phyloP scores from a whole-genome alignment of 2,113 vertebrate genomes.

The Zeus faber region DNA sequence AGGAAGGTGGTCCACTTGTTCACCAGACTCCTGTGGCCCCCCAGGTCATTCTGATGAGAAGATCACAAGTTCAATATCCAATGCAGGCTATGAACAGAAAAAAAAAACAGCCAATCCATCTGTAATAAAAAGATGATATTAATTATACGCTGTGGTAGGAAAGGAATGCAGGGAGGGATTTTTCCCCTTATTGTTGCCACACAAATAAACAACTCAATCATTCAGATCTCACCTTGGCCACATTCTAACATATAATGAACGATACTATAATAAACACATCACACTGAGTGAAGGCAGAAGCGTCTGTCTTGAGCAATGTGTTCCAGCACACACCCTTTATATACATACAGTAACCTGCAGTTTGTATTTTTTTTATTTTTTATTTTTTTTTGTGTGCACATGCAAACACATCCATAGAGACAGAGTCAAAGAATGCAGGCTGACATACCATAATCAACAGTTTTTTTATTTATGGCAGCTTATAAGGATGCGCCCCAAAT shows the following conservation, averaged over 20 bases:
- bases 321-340: slow-evolving; percentile 2
- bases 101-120: not conserved
- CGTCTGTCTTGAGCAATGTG: not conserved
- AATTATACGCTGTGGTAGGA: not conserved
- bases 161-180: not conserved
- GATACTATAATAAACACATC: slow-evolving; percentile 15
- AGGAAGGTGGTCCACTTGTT: slow-evolving; percentile 99
- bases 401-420: slow-evolving; percentile 15
- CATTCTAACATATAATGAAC: not conserved
- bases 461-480: slow-evolving; percentile 41
- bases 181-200: not conserved
- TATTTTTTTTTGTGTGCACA: slow-evolving; percentile 25
- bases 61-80: slow-evolving; percentile 6
- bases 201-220: not conserved
- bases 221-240: not conserved
- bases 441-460: slow-evolving; percentile 23
- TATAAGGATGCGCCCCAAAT: slow-evolving; percentile 39
- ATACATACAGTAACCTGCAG: too few species aligned
- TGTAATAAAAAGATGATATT: not conserved
- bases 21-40: slow-evolving; percentile 95
- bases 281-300: not conserved
- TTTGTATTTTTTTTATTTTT: too few species aligned
- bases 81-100: not conserved
- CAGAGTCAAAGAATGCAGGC: slow-evolving; percentile 19
- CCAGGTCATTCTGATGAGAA: slow-evolving; percentile 89